phyloP scores from a whole-genome alignment of 1,140 invertebrate species.

The Ladona fulva region DNA sequence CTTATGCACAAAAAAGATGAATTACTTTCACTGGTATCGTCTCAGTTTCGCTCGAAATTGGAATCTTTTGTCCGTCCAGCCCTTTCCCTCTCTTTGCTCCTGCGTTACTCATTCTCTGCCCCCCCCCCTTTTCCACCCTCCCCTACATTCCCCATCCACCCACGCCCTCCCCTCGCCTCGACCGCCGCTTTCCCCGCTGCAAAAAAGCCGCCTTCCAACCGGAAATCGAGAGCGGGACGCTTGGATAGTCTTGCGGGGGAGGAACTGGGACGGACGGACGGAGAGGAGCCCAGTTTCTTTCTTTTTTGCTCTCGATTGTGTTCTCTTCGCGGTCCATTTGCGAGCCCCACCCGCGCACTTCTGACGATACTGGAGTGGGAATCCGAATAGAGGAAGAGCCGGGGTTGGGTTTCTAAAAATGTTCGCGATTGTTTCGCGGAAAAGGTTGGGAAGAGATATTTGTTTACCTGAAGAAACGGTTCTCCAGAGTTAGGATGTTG shows the following conservation, averaged over 20 bases:
- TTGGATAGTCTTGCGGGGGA: neutral
- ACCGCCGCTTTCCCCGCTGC: neutral
- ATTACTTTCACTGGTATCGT: too few relatives aligned
- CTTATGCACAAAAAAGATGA: too few relatives aligned
- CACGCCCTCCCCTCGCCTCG: neutral
- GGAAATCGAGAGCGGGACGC: neutral
- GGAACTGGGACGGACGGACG: neutral
- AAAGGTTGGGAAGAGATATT: too few relatives aligned
- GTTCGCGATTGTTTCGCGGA: too few relatives aligned
- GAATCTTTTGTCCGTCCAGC: too few relatives aligned
- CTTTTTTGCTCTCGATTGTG: neutral
- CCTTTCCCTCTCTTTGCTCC: neutral
- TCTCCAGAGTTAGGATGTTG: too few relatives aligned
- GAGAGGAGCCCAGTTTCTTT: neutral
- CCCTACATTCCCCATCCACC: neutral
- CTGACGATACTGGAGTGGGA: too few relatives aligned
- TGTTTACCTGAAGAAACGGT: too few relatives aligned
- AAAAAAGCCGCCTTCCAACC: neutral
- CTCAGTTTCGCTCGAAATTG: too few relatives aligned
- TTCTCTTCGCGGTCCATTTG: slow-evolving; percentile 2
- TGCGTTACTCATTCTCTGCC: neutral
- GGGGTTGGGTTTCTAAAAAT: too few relatives aligned
- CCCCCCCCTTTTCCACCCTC: neutral
- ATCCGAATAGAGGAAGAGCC: too few relatives aligned
- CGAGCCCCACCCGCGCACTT: neutral